Percentiles rank a stretch among this genome's conserved stretches.
Evolutionary conservation across 2,888 invertebrate genomes (phyloP).

Genomic region (Archaeoteleia sp.): DNA sequence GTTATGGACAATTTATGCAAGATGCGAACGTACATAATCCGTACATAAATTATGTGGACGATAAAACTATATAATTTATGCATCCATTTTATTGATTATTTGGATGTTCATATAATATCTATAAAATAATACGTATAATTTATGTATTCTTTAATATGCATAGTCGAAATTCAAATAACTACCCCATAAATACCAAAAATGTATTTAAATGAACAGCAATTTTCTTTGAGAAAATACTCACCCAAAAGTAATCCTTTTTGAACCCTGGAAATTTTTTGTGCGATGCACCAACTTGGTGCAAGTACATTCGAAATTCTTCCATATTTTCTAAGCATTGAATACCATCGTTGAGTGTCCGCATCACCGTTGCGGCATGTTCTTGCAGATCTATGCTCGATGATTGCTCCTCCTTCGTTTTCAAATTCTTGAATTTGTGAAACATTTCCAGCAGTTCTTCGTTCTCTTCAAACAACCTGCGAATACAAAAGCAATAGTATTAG

Average conservation of each 20-base stretch:
- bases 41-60: no score
- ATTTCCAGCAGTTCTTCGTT: conserved; percentile 86
- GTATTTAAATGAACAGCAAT: no score
- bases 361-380: conserved; percentile 91
- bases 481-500: conserved; percentile 2
- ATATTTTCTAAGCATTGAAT: conserved; percentile 90
- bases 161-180: no score
- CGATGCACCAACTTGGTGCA: conserved; percentile 88
- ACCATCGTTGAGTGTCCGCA: conserved; percentile 92
- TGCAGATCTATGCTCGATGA: conserved; percentile 88
- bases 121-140: no score
- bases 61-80: no score
- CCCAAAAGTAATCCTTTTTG: conserved; percentile 92
- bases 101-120: no score
- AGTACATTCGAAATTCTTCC: conserved; percentile 88
- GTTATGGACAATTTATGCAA: no score
- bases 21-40: no score
- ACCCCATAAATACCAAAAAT: no score
- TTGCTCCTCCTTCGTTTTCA: conserved; percentile 87
- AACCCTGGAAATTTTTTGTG: conserved; percentile 89
- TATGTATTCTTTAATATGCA: no score
- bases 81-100: no score
- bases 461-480: conserved; percentile 89
- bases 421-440: conserved; percentile 87
- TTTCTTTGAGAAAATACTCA: conserved; percentile 78